Percentiles rank a stretch among this genome's conserved stretches.
Conservation (phyloP, 1,140 invertebrate species). For the Eufriesea mexicana region DNA sequence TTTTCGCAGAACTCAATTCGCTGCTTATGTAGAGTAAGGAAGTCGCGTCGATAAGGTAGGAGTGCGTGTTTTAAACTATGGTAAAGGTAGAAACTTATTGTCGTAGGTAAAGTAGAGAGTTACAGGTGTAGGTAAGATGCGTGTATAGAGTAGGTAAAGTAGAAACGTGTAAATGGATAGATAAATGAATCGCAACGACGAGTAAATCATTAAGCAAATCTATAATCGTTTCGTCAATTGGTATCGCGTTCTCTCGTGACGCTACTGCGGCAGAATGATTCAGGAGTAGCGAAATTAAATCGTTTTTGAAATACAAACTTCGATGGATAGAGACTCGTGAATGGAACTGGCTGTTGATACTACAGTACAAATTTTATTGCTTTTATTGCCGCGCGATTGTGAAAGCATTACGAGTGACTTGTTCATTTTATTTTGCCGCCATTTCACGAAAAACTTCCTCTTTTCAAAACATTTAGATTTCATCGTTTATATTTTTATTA, state of each 20-base stretch:
- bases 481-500: too few relatives aligned
- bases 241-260: background rate
- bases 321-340: background rate
- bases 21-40: too few relatives aligned
- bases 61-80: rapidly evolving
- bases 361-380: background rate
- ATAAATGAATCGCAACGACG: background rate
- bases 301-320: background rate
- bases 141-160: background rate
- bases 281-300: too few relatives aligned
- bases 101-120: background rate
- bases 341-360: background rate
- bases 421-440: background rate
- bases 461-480: too few relatives aligned
- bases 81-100: background rate
- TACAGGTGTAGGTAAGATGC: background rate
- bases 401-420: background rate
- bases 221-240: background rate
- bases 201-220: background rate
- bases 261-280: too few relatives aligned
- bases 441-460: too few relatives aligned
- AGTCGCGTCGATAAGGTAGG: background rate
- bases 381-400: background rate
- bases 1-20: too few relatives aligned
- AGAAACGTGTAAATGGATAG: background rate